These are phyloP conservation scores for Petrocephalus schoutedeni DNA, from an alignment of 2,797 vertebrate species.

Conservation along the genomic window DNA sequence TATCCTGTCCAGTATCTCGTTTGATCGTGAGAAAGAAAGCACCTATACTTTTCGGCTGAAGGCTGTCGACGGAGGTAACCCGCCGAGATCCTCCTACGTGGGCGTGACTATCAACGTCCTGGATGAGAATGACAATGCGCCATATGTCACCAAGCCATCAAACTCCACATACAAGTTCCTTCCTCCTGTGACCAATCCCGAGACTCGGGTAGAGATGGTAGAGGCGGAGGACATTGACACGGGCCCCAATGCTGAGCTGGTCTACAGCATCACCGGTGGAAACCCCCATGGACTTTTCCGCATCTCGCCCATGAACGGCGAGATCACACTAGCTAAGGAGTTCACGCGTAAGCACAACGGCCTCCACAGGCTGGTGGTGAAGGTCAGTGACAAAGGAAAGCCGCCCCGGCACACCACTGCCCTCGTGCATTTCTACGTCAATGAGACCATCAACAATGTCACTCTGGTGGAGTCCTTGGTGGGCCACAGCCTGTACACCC, in stretches of 20 bases:
- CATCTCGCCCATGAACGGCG: slow-evolving; percentile 78
- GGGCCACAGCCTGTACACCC: slow-evolving; percentile 90
- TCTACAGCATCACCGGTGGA: slow-evolving; percentile 82
- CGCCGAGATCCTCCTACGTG: slow-evolving; percentile 86
- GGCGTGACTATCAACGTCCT: slow-evolving; percentile 94
- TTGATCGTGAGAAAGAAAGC: slow-evolving; percentile 92
- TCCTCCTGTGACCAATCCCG: slow-evolving; percentile 69
- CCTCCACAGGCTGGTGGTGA: slow-evolving; percentile 88
- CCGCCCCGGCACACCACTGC: slow-evolving; percentile 84
- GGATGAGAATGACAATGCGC: slow-evolving; percentile 94
- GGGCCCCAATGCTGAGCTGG: slow-evolving; percentile 79
- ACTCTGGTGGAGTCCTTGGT: slow-evolving; percentile 84
- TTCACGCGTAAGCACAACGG: slow-evolving; percentile 86
- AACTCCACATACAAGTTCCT: slow-evolving; percentile 90
- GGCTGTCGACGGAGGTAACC: slow-evolving; percentile 83
- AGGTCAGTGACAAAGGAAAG: slow-evolving; percentile 84
- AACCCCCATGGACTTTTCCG: slow-evolving; percentile 92
- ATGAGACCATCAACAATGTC: slow-evolving; percentile 84
- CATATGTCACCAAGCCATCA: slow-evolving; percentile 87
- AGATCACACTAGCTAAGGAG: slow-evolving; percentile 83
- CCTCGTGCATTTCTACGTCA: slow-evolving; percentile 89
- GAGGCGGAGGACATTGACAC: slow-evolving; percentile 92
- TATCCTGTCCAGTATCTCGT: slow-evolving; percentile 93
- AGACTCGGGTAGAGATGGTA: slow-evolving; percentile 81
- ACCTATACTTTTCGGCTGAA: slow-evolving; percentile 93